Conservation (phyloP, 1,140 invertebrate species). For the Saccostrea cuccullata region DNA sequence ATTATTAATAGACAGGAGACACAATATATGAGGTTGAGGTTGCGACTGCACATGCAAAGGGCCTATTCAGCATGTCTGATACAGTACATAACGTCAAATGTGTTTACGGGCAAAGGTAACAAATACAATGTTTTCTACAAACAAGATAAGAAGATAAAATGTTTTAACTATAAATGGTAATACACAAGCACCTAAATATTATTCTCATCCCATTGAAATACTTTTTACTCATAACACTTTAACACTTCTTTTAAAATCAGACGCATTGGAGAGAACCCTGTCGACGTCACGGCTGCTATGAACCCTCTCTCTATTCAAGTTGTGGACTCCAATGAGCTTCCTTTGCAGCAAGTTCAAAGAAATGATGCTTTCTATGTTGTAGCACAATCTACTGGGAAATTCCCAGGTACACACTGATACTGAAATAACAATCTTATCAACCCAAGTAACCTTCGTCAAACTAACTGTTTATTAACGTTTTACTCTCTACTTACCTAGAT, state of each 20-base stretch:
- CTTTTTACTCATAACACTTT: not conserved
- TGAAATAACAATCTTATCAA: too few relatives aligned
- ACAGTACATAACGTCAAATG: not conserved
- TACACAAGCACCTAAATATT: not conserved
- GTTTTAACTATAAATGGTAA: not conserved
- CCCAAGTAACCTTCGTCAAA: too few relatives aligned
- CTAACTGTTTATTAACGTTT: too few relatives aligned
- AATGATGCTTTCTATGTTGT: not conserved
- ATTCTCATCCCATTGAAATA: not conserved
- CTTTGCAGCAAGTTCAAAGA: not conserved
- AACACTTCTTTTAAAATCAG: not conserved
- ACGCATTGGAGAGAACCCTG: conserved; percentile 2
- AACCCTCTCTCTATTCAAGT: not conserved
- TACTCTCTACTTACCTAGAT: not conserved
- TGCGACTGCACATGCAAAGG: not conserved
- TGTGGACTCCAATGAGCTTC: not conserved
- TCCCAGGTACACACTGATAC: not conserved
- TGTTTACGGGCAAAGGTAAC: not conserved
- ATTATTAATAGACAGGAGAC: not conserved
- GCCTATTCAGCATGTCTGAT: not conserved
- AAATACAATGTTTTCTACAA: too few relatives aligned
- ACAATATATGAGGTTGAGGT: conserved; percentile 6
- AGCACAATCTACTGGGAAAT: not conserved
- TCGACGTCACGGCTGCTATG: not conserved
- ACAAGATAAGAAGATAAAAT: too few relatives aligned